These are phyloP conservation scores for Trachops cirrhosus DNA, from an alignment of 2,797 vertebrate species.

Conservation along the genomic window DNA sequence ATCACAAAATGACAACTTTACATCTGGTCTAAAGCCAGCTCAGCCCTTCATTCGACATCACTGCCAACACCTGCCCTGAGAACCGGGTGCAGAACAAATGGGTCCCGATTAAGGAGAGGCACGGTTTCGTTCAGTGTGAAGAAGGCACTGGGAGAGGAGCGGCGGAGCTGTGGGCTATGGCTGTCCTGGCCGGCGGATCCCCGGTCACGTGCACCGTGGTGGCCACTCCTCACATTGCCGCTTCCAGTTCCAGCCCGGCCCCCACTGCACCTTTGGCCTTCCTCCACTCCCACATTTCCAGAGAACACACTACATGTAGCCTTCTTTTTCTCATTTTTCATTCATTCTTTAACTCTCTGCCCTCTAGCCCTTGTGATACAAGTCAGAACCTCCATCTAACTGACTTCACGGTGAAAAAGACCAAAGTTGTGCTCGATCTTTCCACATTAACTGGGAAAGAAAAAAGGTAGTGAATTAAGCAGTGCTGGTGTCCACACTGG, in stretches of 20 bases:
- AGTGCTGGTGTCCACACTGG: neutral
- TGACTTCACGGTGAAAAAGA: neutral
- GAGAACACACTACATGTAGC: neutral
- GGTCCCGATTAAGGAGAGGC: neutral
- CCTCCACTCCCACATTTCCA: no score
- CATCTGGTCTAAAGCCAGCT: neutral
- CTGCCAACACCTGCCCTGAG: neutral
- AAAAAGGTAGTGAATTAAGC: neutral
- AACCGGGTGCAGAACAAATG: accelerated
- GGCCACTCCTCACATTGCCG: neutral
- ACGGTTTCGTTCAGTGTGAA: accelerated
- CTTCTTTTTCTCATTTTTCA: neutral
- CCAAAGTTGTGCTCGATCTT: neutral
- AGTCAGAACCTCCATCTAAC: neutral
- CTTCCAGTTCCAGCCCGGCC: no score
- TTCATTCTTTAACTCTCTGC: neutral
- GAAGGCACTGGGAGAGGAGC: accelerated
- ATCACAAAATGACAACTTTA: neutral
- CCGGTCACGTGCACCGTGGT: accelerated
- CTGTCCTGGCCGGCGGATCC: neutral
- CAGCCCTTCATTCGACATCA: accelerated
- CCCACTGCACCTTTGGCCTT: neutral
- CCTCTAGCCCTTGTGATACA: neutral
- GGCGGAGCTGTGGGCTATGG: accelerated
- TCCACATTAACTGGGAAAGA: neutral